Evolutionary conservation across 2,113 vertebrate genomes (phyloP).

Genomic region (Promerops cafer): DNA sequence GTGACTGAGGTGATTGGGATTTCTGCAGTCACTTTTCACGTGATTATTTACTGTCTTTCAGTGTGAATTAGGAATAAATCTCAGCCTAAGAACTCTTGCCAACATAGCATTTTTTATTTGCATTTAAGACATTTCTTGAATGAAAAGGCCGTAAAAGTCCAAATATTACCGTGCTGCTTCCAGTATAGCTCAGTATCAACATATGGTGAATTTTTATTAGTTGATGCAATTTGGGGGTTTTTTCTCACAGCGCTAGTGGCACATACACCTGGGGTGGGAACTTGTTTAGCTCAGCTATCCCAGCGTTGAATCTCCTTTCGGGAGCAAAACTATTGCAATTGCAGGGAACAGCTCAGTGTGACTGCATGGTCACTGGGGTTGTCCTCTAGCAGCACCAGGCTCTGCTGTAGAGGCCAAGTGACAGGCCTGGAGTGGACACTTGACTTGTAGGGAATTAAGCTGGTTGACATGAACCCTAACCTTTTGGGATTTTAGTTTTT

Average conservation of each 20-base stretch:
- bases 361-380: fast-evolving
- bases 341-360: neutral
- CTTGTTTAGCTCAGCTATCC: neutral
- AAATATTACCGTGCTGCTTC: neutral
- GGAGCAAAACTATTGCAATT: neutral
- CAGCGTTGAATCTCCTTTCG: neutral
- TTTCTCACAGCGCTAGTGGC: neutral
- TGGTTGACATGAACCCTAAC: neutral
- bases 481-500: neutral
- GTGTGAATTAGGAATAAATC: neutral
- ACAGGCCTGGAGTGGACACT: neutral
- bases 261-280: neutral
- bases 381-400: neutral
- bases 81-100: neutral
- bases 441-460: neutral
- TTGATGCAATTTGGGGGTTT: neutral
- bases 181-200: neutral
- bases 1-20: neutral
- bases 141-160: neutral
- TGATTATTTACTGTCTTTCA: neutral
- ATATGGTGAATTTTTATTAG: neutral
- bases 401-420: neutral
- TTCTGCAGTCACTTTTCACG: neutral
- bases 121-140: neutral
- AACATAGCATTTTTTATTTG: neutral